Base-by-base conservation (phyloP, 2,888 invertebrate genomes). In the Digitonthophagus gazella region DNA sequence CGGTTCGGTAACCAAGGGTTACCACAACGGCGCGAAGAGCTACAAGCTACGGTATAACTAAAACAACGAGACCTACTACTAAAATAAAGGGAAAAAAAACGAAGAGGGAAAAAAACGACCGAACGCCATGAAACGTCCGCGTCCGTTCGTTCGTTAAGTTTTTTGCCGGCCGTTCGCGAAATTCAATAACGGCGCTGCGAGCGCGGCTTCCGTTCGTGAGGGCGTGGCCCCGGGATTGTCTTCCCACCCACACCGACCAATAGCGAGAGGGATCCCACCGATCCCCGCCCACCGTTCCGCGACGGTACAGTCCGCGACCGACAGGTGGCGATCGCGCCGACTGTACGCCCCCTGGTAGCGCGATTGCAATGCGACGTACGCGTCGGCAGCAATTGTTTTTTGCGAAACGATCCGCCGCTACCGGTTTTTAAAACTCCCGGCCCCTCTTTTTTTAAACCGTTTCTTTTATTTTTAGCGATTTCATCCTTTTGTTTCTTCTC, bases 361-460 rank as follows among this genome's bases (percentile, higher is more conserved):
- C 22, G 22, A 58, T 19, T 11, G 58, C 58, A 58, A 58, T 58
- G 58, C 58, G 16, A 58, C 18, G 19, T 58, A 58, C 58, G 58
- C 58, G 58, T 58, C 58, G 58, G 18, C 16, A 19, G 58, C 58
- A 58, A 58, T 58, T 58, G 58, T 58, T 58, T 58, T 58, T 58
- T 58, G 58, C 58, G 18, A 58, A 58, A 58, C 58, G 57, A 16
- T 16, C 5, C 14, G 18, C 58, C 58, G 58, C 58, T 58, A 58
- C 58, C 58, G 58, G 58, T 58, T 58, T 58, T 58, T 58, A 19
- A 22, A 22, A 6, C 3, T 22, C 58, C 4, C 58, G 15, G 15
- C 11, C 58, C n/a, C 19, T 58, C 16, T 58, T 58, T 57, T 57
- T 15, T 22, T 3, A 3, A 6, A 6, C 22, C 22, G 22, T 22